A percentile compares a stretch with the other conserved stretches of the same genome.
These are phyloP conservation scores for Trematocara zebra DNA, from an alignment of 2,113 vertebrate species.

Conservation along the genomic window DNA sequence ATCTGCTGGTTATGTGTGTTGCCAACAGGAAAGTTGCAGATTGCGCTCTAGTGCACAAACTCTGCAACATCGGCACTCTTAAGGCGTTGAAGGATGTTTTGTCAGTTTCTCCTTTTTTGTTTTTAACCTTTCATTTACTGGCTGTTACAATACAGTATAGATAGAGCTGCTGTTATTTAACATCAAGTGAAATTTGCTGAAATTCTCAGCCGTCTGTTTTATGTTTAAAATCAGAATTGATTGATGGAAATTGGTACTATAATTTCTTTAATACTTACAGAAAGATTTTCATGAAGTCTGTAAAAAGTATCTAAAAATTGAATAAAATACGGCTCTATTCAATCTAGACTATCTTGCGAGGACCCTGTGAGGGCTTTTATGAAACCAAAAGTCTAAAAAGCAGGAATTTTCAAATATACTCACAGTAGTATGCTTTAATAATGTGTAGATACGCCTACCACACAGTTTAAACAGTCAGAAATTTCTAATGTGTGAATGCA, in stretches of 20 bases:
- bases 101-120: not conserved
- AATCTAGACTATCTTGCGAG: not conserved
- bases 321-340: rapidly evolving
- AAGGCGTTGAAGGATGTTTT: rapidly evolving
- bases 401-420: not conserved
- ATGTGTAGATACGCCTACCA: not conserved
- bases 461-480: not conserved
- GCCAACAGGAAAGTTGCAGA: not conserved
- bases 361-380: not conserved
- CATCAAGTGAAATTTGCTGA: not conserved
- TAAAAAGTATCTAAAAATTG: not conserved
- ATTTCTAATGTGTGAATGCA: not conserved
- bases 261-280: not conserved
- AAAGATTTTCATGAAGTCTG: not conserved
- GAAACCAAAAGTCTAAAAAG: not conserved
- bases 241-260: not conserved
- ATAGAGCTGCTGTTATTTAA: not conserved
- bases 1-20: rapidly evolving
- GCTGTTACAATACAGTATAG: not conserved
- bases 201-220: not conserved
- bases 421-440: not conserved
- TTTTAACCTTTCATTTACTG: not conserved
- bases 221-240: not conserved
- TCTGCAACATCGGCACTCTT: not conserved
- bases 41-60: not conserved